Evolutionary conservation across 1,140 invertebrate genomes (phyloP).

Genomic region (Philotrypesis tridentata): DNA sequence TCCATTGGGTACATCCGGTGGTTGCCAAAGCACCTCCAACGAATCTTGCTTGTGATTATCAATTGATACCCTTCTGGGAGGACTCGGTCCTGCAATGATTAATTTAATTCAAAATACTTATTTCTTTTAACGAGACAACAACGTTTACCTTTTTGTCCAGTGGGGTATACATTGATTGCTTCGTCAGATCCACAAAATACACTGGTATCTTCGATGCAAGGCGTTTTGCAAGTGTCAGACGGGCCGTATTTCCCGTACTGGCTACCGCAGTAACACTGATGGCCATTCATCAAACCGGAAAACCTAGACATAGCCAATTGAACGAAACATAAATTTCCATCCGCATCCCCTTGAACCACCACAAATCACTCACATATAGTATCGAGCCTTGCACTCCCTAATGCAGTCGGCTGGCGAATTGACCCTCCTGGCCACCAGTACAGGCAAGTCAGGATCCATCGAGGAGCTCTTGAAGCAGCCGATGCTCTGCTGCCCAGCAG

Average conservation of each 20-base stretch:
- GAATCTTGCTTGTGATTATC: conserved; percentile 49
- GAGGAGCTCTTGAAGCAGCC: conserved; percentile 62
- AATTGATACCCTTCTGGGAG: conserved; percentile 58
- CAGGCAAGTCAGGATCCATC: conserved; percentile 55
- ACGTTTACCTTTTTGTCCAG: conserved; percentile 72
- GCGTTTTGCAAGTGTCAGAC: conserved; percentile 66
- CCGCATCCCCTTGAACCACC: no score
- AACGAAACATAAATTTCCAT: background rate
- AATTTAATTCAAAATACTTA: background rate
- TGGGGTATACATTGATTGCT: conserved; percentile 71
- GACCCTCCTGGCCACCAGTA: conserved; percentile 51
- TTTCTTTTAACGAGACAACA: background rate
- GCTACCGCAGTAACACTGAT: conserved; percentile 71
- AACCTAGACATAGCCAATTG: conserved; percentile 61
- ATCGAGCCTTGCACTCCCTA: conserved; percentile 58
- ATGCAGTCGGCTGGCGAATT: conserved; percentile 58
- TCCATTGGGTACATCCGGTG: conserved; percentile 78
- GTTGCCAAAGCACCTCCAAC: conserved; percentile 72
- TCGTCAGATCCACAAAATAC: conserved; percentile 69
- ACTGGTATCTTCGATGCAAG: conserved; percentile 60
- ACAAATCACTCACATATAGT: conserved; percentile 63
- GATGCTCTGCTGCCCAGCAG: conserved; percentile 42
- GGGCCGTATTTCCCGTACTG: conserved; percentile 64
- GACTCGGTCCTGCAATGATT: conserved; percentile 62
- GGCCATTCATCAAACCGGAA: conserved; percentile 68